Evolutionary conservation across 1,140 invertebrate genomes (phyloP).

Genomic region (Solenopsis invicta): DNA sequence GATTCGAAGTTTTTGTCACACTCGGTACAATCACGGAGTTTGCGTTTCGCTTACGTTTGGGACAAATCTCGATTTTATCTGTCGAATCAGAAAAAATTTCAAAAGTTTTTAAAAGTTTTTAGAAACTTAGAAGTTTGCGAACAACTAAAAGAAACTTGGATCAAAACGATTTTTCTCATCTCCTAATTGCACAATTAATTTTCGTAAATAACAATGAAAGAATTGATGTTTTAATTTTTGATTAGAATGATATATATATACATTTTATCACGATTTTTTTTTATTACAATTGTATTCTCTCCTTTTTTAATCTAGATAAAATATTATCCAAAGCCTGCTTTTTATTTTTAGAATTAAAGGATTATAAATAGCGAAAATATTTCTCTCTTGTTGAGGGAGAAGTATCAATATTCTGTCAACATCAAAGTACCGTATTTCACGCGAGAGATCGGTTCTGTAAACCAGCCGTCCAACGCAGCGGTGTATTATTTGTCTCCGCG

Average conservation of each 20-base stretch:
- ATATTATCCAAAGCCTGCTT: background rate
- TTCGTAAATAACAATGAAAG: background rate
- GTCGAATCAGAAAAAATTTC: conserved; percentile 2
- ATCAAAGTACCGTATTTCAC: conserved; percentile 32
- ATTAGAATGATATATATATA: background rate
- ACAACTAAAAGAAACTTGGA: background rate
- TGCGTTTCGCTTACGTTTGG: background rate
- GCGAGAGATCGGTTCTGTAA: conserved; percentile 38
- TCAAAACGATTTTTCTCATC: background rate
- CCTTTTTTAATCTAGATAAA: background rate
- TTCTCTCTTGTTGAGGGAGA: background rate
- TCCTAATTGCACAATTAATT: background rate
- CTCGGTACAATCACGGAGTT: conserved; percentile 1
- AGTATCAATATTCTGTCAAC: conserved; percentile 37
- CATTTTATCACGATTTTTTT: background rate
- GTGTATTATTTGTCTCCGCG: conserved; percentile 49
- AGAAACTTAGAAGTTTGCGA: background rate
- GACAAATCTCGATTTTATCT: background rate
- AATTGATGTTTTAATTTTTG: background rate
- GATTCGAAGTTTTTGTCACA: conserved; percentile 34
- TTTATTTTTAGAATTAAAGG: background rate
- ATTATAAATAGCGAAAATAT: background rate
- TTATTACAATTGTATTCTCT: background rate
- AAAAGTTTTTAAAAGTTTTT: background rate
- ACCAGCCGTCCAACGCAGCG: conserved; percentile 48